A percentile compares a stretch with the other conserved stretches of the same genome.
These are phyloP conservation scores for Heteractis magnifica DNA, from an alignment of 92 coral and sea anemone genomes.

Conservation along the genomic window DNA sequence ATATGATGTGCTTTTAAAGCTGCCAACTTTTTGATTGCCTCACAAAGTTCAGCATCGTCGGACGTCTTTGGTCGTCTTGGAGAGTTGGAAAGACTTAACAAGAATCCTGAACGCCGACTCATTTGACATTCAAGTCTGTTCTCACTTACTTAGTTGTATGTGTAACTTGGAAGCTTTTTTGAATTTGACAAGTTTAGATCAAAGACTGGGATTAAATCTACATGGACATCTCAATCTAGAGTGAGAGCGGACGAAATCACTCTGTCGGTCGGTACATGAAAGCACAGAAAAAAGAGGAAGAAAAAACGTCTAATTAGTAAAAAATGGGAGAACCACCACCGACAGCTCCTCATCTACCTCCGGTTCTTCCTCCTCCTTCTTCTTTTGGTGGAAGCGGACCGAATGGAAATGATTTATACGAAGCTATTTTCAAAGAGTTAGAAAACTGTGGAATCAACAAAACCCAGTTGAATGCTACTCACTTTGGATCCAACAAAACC, in stretches of 20 bases:
- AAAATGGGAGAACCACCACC: not conserved
- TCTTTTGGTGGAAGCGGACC: not conserved
- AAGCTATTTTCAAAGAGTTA: not conserved
- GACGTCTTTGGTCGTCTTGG: conserved; percentile 13
- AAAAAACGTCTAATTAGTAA: not conserved
- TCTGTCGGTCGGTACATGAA: not conserved
- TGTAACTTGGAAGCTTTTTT: not conserved
- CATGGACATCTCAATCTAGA: not conserved
- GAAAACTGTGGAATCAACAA: conserved; percentile 15
- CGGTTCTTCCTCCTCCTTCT: not conserved
- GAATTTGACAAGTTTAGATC: not conserved
- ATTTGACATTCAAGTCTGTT: not conserved
- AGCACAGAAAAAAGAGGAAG: not conserved
- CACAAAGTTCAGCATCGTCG: not conserved
- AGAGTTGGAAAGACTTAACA: not conserved
- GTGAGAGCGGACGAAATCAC: not conserved
- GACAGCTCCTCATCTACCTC: not conserved
- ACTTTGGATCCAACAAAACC: not conserved
- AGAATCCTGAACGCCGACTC: conserved; percentile 1
- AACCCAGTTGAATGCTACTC: not conserved
- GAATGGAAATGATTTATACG: not conserved
- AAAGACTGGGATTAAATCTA: not conserved
- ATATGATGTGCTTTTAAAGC: not conserved
- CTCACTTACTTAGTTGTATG: not conserved
- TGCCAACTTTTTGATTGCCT: not conserved